Evolutionary conservation across 1,140 invertebrate species (phyloP), one percentile per base, ranked within the genome.

Genomic region (Diabrotica virgifera): DNA sequence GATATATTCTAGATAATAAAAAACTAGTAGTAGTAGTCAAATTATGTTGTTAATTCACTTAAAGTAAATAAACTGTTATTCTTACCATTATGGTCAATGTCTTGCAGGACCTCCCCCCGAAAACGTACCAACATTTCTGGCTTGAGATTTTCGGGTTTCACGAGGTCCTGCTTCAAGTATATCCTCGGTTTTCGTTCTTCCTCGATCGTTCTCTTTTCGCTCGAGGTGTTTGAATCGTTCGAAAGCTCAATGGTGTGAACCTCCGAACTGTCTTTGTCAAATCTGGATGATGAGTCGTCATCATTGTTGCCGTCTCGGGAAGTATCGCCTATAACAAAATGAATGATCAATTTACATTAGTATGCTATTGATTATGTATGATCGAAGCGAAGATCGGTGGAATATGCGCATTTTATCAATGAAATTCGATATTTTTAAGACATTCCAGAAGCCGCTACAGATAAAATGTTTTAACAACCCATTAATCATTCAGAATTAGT

Each of bases 81-180:
- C 54, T 69, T 68, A 52, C 74, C 75, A 67, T 77, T 76, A 51
- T 72, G 68, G 50, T 72, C 70, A 56, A 67, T 63, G 71, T 69
- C 67, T 37, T 62, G 62, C 12, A 70, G 58, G 57, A 77, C 62
- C 70, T 79, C 66, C 74, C 80, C 63, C n/a, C 40, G 40, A 79
- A 80, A 72, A 73, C 66, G 81, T 78, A 74, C 81, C 80, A 74
- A 80, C 80, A 75, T 82, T 76, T 81, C 83, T 72, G 77, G 83
- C 64, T 78, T 78, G 35, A 79, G 66, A 69, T 79, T 79, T 64
- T 79, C 83, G 62, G 82, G 81, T 63, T 85, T 84, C 53, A 81
- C 80, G 76, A 85, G 81, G 71, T 85, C 84, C 38, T 83, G 82
- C 64, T 81, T 80, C 71, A 84, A 80, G 52, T 82, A 81, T 65